These are phyloP conservation scores for Melierax canorus DNA, from an alignment of 2,113 vertebrate genomes.

Conservation along the genomic window DNA sequence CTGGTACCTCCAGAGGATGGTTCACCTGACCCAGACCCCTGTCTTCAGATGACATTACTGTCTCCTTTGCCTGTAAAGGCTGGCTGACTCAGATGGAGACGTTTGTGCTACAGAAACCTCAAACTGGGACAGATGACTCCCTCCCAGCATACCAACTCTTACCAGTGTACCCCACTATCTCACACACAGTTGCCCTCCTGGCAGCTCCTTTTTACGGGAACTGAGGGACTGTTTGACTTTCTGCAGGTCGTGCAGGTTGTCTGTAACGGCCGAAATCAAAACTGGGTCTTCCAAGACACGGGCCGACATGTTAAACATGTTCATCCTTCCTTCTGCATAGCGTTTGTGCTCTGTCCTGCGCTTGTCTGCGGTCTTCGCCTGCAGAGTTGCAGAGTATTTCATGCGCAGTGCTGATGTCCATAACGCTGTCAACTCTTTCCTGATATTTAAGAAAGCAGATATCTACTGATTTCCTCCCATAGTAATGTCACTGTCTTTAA, in stretches of 20 bases:
- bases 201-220: background rate
- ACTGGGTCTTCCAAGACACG: background rate
- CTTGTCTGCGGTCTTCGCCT: fast-evolving
- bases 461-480: background rate
- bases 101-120: background rate
- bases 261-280: background rate
- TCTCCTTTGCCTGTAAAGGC: background rate
- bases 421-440: background rate
- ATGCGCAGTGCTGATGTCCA: background rate
- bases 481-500: background rate
- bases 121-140: background rate
- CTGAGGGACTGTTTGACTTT: background rate
- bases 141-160: background rate
- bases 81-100: background rate
- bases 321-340: background rate
- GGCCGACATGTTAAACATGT: background rate
- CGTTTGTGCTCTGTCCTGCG: background rate
- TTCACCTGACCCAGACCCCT: background rate
- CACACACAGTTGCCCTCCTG: background rate
- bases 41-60: background rate
- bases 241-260: background rate
- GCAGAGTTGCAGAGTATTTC: background rate
- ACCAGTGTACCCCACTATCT: background rate
- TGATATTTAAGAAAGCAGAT: background rate
- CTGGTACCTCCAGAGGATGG: background rate